Base-by-base conservation (phyloP, 2,113 vertebrate species). In the Gobiocypris rarus region DNA sequence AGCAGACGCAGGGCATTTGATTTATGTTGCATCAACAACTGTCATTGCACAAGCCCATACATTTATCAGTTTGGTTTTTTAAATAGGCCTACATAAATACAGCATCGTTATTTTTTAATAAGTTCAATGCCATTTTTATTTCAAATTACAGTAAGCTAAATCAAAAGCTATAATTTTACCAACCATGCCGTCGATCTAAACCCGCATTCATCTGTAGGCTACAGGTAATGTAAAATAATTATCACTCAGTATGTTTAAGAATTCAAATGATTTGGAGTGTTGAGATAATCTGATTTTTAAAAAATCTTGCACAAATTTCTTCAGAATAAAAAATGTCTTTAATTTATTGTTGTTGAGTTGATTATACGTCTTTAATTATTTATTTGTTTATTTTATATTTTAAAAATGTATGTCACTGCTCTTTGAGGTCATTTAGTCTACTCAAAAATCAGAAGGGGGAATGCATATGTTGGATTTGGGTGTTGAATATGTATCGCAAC, bases 401-500 rank as follows among this genome's bases (percentile, higher is more conserved):
- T 34, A 9, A 41, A 70, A 70, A 45, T 45, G 41, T 13, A 69
- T 41, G 5, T 61, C 75, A 24, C 1, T 17, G 13, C 26, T 54
- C 31, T 13, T 26, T 78, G n/a, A 63, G 11, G 24, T 26, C 56
- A 4, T 63, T n/a, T 61, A 50, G 48, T 4, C 48, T 78, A 41
- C 15, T 59, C 34, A 41, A 43, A n/a, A 59, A 43, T 59, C 75
- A 41, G 22, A 45, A 9, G 14, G 2, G 34, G 1, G 1, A 38
- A 5, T 9, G 13, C 17, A 19, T n/a, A n/a, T 78, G 58, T 34
- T 26, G n/a, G 75, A 61, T 43, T 59, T 28, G 61, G 15, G 22
- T 65, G 43, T n/a, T 83, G 82, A 56, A 76, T 76, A 82, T 82
- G 50, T 22, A 82, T 28, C 41, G 34, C 61, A 83, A 86, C 73